Evolutionary conservation across 2,797 vertebrate species (phyloP).

Genomic region (Melanotaenia boesemani): DNA sequence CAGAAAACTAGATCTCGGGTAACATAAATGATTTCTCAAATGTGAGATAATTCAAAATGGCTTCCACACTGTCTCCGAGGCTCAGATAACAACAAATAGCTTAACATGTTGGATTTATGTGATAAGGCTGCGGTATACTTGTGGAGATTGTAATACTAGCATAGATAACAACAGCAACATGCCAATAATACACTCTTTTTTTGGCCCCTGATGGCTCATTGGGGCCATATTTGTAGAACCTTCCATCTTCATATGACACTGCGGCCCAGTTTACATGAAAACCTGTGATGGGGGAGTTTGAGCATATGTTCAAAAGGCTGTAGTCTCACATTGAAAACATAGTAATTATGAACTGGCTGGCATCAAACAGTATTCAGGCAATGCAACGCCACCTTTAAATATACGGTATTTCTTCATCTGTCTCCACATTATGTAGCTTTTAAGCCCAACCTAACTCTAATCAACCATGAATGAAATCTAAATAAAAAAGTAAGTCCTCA

Average conservation of each 20-base stretch:
- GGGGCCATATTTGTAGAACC: not conserved
- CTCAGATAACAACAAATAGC: slow-evolving; percentile 15
- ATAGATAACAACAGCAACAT: not conserved
- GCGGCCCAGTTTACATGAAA: not conserved
- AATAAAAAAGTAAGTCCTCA: not conserved
- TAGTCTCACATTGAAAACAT: not conserved
- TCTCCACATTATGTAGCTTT: not conserved
- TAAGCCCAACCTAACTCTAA: not conserved
- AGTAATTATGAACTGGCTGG: not conserved
- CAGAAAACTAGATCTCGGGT: slow-evolving; percentile 35
- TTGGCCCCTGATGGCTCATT: not conserved
- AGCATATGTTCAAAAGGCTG: not conserved
- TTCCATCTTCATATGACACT: not conserved
- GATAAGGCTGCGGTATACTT: not conserved
- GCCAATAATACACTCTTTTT: not conserved
- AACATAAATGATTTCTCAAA: not conserved
- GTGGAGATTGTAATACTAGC: not conserved
- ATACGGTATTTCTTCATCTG: too few relatives aligned
- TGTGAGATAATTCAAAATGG: slow-evolving; percentile 35
- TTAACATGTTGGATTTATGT: slow-evolving; percentile 18
- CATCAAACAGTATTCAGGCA: not conserved
- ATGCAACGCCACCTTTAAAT: not conserved
- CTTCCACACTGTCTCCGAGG: not conserved
- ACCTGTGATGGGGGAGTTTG: not conserved
- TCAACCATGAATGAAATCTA: not conserved